phyloP scores from a whole-genome alignment of 2,888 invertebrate genomes.

The Cephus rjabovi region DNA sequence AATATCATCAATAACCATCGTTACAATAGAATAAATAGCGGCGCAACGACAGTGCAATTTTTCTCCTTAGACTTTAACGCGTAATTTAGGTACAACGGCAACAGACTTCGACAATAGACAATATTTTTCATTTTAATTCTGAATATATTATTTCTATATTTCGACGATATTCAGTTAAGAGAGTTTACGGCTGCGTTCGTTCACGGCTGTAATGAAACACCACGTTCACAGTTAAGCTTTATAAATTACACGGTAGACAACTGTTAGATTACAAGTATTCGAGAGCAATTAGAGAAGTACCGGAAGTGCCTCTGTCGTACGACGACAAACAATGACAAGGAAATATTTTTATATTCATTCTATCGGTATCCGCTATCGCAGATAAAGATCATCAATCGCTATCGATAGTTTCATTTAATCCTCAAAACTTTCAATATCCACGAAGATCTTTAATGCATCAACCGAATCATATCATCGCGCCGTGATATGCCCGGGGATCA shows the following conservation, averaged over 20 bases:
- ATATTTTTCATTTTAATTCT: constrained; percentile 13
- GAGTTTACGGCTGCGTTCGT: neutral
- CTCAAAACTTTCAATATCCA: neutral
- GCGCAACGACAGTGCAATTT: constrained; percentile 38
- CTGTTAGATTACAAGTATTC: neutral
- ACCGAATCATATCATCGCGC: neutral
- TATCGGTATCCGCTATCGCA: neutral
- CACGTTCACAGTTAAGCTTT: neutral
- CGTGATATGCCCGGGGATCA: neutral
- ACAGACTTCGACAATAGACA: constrained; percentile 33
- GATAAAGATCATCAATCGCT: neutral
- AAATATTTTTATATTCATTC: neutral
- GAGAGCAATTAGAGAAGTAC: neutral
- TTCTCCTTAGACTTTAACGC: constrained; percentile 38
- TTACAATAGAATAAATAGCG: constrained; percentile 55
- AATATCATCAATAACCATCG: constrained; percentile 35
- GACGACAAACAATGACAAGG: neutral
- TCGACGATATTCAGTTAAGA: neutral
- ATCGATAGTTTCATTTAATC: neutral
- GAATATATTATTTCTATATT: neutral
- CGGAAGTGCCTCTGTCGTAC: neutral
- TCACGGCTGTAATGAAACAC: neutral
- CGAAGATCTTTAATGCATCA: neutral
- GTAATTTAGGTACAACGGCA: constrained; percentile 46
- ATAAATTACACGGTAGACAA: neutral